Base-by-base conservation (phyloP, 2,113 vertebrate genomes). In the Verasper variegatus region DNA sequence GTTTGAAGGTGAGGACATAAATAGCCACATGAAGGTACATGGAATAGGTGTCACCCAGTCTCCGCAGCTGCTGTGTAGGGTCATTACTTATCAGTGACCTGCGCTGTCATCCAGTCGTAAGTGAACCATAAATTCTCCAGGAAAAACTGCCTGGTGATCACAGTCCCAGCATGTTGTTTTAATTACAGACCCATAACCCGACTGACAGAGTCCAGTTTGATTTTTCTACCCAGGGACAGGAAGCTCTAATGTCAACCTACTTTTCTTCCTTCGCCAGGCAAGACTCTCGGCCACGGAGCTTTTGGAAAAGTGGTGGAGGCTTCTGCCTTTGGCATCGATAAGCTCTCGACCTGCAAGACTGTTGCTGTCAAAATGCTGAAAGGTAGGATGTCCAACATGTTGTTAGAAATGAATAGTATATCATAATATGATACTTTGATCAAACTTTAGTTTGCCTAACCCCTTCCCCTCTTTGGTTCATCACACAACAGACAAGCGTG, bases 281-380 rank as follows among this genome's bases (percentile, higher is more conserved):
- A 98, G 96, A 97, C 96, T 57, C 94, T 98, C 68, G 97, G 97
- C 85, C 97, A 97, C 55, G 97, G 97, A 84, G 97, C 97, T 84
- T 98, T 98, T 91, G 96, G 97, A 64, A 98, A 98, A 89, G 97
- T 98, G 88, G 95, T 98, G 88, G 97, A 98, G 56, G 97, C 97
- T 2, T 97, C 96, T 85, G 96, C 96, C 68, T 98, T 98, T 91
- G 97, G 97, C 83, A 98, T 98, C 69, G 96, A 98, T 94, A 98
- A 97, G 91, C 93, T 96, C 78, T 98, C 97, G 49, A 98, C 97
- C 80, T 98, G 96, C 95, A 98, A 98, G 95, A 98, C 96, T 10
- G 97, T 98, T 77, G 97, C 97, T 20, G 97, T 98, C 86, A 98
- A 98, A 95, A 98, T 98, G 97, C 94, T 98, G 54, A 98, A 98